phyloP scores from a whole-genome alignment of 1,140 invertebrate species.

The Penaeus japonicus region DNA sequence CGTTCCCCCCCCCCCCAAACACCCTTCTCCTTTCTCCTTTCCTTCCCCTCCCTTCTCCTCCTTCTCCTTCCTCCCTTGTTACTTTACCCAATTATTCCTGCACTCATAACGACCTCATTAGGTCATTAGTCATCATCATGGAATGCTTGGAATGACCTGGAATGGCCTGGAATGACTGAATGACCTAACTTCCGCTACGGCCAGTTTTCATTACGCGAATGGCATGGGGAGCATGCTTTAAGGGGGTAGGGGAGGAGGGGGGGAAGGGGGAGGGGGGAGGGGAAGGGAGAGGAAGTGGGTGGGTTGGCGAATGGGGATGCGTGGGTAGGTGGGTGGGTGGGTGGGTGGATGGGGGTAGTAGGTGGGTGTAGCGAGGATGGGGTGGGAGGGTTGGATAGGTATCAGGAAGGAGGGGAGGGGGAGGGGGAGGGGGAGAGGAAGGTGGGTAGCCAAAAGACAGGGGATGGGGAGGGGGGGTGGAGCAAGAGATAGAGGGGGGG shows the following conservation, averaged over 20 bases:
- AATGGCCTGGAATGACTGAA: too few relatives aligned
- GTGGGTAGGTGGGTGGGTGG: not conserved
- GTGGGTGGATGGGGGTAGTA: too few relatives aligned
- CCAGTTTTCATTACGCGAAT: too few relatives aligned
- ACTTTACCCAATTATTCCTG: not conserved
- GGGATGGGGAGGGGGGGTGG: not conserved
- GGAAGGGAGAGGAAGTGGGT: not conserved
- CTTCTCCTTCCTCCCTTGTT: not conserved
- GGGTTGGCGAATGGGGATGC: not conserved
- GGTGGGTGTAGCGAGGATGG: too few relatives aligned
- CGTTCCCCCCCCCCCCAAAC: too few relatives aligned
- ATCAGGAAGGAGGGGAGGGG: not conserved
- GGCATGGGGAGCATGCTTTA: not conserved
- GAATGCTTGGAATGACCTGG: too few relatives aligned
- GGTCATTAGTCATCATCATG: too few relatives aligned
- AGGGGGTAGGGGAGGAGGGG: not conserved
- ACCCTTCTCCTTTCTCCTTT: not conserved
- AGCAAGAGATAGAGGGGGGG: not conserved
- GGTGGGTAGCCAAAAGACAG: not conserved
- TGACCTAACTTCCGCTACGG: too few relatives aligned
- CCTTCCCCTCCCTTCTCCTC: not conserved
- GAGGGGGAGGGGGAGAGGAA: not conserved
- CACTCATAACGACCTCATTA: too few relatives aligned
- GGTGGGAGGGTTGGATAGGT: too few relatives aligned
- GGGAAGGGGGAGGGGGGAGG: not conserved